A percentile compares a stretch with the other conserved stretches of the same genome.
These are phyloP conservation scores for Drosophila formosana DNA, from an alignment of 2,888 invertebrate genomes.

Conservation along the genomic window DNA sequence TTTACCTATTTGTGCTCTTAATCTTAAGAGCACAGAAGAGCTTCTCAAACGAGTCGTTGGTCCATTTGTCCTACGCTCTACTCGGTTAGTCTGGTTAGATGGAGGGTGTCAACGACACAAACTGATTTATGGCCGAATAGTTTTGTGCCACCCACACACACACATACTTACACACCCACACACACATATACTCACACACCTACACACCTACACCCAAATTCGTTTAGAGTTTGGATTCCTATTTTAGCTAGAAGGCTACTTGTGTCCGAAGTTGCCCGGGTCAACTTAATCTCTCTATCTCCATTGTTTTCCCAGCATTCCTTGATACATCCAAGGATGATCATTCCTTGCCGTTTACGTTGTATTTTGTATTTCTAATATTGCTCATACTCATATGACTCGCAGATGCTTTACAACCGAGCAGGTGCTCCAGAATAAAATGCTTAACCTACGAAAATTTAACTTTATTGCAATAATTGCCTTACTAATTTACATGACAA, in stretches of 20 bases:
- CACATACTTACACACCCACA: neutral
- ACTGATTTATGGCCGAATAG: conserved; percentile 37
- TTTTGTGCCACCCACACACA: neutral
- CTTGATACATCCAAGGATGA: too few species aligned
- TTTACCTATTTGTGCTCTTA: conserved; percentile 49
- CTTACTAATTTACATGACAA: too few species aligned
- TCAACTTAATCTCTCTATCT: too few species aligned
- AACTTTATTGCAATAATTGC: too few species aligned
- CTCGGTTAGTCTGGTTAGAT: neutral
- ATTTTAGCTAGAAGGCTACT: neutral
- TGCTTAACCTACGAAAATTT: too few species aligned
- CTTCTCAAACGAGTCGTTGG: neutral
- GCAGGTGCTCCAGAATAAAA: too few species aligned
- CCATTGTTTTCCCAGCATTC: too few species aligned
- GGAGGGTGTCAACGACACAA: conserved; percentile 11
- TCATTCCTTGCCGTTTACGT: too few species aligned
- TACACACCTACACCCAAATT: neutral
- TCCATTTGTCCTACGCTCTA: neutral
- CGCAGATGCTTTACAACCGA: too few species aligned
- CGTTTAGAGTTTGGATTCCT: neutral
- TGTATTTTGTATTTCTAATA: too few species aligned
- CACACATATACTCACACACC: neutral
- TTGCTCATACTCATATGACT: too few species aligned
- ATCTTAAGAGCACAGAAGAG: conserved; percentile 29
- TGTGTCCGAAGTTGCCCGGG: neutral